phyloP scores from a whole-genome alignment of 1,140 invertebrate species.

The Sesamia nonagrioides region DNA sequence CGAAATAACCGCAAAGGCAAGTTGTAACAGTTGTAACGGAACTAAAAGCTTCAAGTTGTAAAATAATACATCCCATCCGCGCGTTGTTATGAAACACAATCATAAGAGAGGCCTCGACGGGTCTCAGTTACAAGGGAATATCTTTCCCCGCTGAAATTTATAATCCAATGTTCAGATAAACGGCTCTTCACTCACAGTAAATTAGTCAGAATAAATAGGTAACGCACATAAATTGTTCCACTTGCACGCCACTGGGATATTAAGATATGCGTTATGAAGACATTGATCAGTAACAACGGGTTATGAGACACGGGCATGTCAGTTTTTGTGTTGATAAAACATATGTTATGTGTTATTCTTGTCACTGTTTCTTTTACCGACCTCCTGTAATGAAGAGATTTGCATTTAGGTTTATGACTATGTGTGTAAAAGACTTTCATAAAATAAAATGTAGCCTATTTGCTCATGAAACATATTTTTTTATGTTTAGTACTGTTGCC shows the following conservation, averaged over 20 bases:
- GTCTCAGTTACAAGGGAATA: conserved; percentile 61
- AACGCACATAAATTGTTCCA: conserved; percentile 53
- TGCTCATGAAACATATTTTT: too few relatives aligned
- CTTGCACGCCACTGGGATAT: conserved; percentile 53
- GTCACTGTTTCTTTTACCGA: conserved; percentile 10
- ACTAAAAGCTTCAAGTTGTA: conserved; percentile 54
- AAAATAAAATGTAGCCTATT: not conserved
- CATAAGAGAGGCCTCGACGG: conserved; percentile 54
- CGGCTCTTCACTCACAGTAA: conserved; percentile 57
- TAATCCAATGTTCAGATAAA: conserved; percentile 62
- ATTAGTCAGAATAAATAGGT: conserved; percentile 61
- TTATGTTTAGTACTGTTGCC: too few relatives aligned
- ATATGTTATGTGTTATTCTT: conserved; percentile 52
- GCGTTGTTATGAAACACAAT: conserved; percentile 63
- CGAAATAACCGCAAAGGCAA: conserved; percentile 41
- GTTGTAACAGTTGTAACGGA: conserved; percentile 47
- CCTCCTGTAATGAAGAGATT: conserved; percentile 11
- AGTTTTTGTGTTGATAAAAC: conserved; percentile 58
- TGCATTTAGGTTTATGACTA: conserved; percentile 13
- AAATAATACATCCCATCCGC: conserved; percentile 58
- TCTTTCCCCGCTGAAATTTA: conserved; percentile 63
- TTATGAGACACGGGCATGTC: conserved; percentile 53
- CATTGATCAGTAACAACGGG: conserved; percentile 62
- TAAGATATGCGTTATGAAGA: conserved; percentile 63
- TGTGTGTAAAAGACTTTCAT: not conserved